Evolutionary conservation across 2,797 vertebrate genomes (phyloP).

Genomic region (Brachyrhaphis roseni): DNA sequence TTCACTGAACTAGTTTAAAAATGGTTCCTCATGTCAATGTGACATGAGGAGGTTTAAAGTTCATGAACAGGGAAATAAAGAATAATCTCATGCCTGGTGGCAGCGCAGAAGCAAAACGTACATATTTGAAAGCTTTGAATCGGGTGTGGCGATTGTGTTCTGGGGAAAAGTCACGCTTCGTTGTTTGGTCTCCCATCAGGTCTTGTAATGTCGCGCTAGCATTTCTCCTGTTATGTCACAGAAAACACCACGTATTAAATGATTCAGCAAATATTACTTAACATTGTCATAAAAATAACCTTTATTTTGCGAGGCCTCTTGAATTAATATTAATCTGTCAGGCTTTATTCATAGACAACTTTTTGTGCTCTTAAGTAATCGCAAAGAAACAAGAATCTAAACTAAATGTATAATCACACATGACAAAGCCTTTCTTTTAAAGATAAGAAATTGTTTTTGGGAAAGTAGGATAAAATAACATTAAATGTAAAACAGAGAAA

Average conservation of each 20-base stretch:
- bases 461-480: not conserved
- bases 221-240: not conserved
- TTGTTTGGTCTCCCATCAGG: constrained; percentile 2
- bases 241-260: not conserved
- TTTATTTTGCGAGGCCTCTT: not conserved
- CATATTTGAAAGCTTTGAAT: constrained; percentile 21
- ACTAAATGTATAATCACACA: not conserved
- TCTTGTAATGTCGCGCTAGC: not conserved
- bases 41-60: constrained; percentile 13
- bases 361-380: not conserved
- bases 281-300: not conserved
- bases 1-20: not conserved
- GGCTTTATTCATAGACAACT: not conserved
- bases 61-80: constrained; percentile 32
- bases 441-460: not conserved
- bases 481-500: not conserved
- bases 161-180: constrained; percentile 20
- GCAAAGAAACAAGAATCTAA: not conserved
- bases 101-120: constrained; percentile 24
- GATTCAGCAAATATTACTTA: not conserved
- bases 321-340: not conserved
- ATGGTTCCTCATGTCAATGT: constrained; percentile 18
- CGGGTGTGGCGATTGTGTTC: constrained; percentile 24
- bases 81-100: constrained; percentile 1
- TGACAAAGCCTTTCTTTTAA: not conserved